These are phyloP conservation scores for Choristoneura rosaceana DNA, from an alignment of 2,888 invertebrate species.

Conservation along the genomic window DNA sequence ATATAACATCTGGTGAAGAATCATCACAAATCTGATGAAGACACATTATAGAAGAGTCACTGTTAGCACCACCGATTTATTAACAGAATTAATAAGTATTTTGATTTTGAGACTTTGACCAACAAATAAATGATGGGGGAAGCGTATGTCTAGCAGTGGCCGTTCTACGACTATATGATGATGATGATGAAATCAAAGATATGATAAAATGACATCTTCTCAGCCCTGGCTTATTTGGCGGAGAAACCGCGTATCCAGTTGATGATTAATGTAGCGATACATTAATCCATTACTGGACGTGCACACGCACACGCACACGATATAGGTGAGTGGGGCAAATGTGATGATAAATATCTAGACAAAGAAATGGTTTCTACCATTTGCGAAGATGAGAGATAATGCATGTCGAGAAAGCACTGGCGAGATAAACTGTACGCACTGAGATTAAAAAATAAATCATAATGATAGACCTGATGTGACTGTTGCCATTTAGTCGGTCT, in stretches of 20 bases:
- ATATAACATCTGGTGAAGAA: too few species aligned
- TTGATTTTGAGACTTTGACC: too few species aligned
- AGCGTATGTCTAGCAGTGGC: too few species aligned
- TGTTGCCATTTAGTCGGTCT: background rate
- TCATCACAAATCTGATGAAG: background rate
- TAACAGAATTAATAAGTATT: too few species aligned
- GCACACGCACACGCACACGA: conserved; percentile 30
- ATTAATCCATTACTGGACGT: conserved; percentile 32
- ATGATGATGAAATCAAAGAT: background rate
- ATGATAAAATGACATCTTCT: background rate
- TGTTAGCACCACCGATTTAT: too few species aligned
- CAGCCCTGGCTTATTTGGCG: conserved; percentile 24
- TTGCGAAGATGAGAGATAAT: conserved; percentile 26
- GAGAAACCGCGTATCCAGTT: conserved; percentile 25
- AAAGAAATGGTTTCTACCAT: conserved; percentile 37
- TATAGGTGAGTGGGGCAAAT: conserved; percentile 40
- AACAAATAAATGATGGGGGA: too few species aligned
- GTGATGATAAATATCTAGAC: conserved; percentile 32
- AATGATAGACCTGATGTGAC: background rate
- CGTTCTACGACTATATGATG: too few species aligned
- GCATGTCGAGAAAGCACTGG: conserved; percentile 5
- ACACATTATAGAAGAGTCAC: background rate
- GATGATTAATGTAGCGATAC: conserved; percentile 35
- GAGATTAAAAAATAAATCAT: conserved; percentile 2
- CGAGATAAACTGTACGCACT: background rate